Percentiles rank a stretch among this genome's conserved stretches.
phyloP scores from a whole-genome alignment of 2,888 invertebrate genomes.

The Mycalesis mineus region DNA sequence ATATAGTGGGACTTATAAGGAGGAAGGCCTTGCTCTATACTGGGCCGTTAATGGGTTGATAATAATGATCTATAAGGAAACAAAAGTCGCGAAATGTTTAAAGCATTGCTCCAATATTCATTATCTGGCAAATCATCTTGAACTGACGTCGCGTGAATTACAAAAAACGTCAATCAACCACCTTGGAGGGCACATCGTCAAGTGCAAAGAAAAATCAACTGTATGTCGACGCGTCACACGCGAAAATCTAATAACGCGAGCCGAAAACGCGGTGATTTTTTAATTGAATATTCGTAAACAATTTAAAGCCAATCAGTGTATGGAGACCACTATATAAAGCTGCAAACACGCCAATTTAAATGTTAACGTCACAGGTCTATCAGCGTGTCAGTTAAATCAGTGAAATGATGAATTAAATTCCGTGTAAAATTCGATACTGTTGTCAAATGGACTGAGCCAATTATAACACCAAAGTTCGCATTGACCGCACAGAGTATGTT shows the following conservation, averaged over 20 bases:
- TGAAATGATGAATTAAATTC: conserved; percentile 56
- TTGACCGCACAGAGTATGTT: conserved; percentile 13
- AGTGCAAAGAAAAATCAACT: conserved; percentile 15
- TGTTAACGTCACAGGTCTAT: conserved; percentile 43
- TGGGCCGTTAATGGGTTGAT: too few relatives aligned
- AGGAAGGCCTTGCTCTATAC: too few relatives aligned
- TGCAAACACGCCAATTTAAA: conserved; percentile 43
- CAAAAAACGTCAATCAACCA: conserved; percentile 20
- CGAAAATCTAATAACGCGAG: conserved; percentile 17
- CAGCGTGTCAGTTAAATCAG: conserved; percentile 48
- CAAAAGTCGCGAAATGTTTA: background rate
- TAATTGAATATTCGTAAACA: conserved; percentile 36
- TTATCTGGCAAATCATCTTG: conserved; percentile 27
- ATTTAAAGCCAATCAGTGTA: conserved; percentile 42
- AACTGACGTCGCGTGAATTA: conserved; percentile 26
- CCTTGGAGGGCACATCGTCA: conserved; percentile 6
- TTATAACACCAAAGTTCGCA: conserved; percentile 46
- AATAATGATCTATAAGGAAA: background rate
- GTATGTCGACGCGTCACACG: conserved; percentile 15
- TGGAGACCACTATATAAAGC: conserved; percentile 40
- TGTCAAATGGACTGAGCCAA: conserved; percentile 43
- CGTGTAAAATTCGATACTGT: conserved; percentile 44
- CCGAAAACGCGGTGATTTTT: conserved; percentile 27
- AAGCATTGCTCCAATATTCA: background rate
- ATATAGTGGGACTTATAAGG: too few relatives aligned